Percentiles rank a stretch among this genome's conserved stretches.
These are phyloP conservation scores for Athene noctua DNA, from an alignment of 2,113 vertebrate genomes.

Conservation along the genomic window DNA sequence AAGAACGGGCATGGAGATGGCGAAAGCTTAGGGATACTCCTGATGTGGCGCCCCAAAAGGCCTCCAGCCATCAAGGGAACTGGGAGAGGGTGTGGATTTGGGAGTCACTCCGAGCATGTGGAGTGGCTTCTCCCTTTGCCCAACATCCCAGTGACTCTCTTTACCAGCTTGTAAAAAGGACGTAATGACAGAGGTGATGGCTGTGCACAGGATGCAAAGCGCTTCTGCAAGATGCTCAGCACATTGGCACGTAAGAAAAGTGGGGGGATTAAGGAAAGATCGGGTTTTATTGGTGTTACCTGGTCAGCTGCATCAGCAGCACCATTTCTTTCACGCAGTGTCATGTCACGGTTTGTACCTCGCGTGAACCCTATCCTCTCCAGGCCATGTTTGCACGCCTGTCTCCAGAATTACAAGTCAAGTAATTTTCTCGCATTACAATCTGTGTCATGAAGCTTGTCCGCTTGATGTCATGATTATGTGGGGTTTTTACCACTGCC, in stretches of 20 bases:
- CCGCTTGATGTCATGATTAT: no score
- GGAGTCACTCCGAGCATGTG: background rate
- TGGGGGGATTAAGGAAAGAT: background rate
- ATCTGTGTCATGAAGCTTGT: background rate
- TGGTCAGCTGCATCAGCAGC: background rate
- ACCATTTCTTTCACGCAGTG: background rate
- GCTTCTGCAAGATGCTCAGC: background rate
- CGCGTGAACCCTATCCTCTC: background rate
- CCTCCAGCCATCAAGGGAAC: background rate
- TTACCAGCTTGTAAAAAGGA: background rate
- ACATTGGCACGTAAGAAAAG: rapidly evolving
- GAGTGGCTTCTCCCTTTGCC: no score
- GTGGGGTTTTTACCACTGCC: no score
- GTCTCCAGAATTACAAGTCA: background rate
- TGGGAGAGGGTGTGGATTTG: no score
- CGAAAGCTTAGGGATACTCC: no score
- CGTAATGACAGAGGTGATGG: background rate
- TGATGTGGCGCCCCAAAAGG: no score
- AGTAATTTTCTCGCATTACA: background rate
- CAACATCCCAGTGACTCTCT: background rate
- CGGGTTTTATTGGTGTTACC: background rate
- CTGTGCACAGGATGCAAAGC: background rate
- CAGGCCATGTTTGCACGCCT: rapidly evolving
- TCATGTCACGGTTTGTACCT: rapidly evolving
- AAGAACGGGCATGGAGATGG: no score